Conservation (phyloP, 2,113 vertebrate species). For the Mesocricetus auratus region DNA sequence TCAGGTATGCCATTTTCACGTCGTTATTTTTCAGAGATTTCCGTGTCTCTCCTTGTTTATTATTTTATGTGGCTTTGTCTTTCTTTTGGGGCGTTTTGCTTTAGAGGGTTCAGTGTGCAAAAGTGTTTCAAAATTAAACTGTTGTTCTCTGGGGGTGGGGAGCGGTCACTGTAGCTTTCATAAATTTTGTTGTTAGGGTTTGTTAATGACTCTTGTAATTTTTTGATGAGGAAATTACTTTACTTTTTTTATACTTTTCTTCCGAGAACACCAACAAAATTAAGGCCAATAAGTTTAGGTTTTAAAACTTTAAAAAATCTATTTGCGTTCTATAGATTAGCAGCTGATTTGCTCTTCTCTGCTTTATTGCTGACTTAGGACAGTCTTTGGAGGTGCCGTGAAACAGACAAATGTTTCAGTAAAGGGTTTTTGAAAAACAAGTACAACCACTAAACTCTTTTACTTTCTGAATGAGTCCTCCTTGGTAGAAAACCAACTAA, state of each 20-base stretch:
- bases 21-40: slow-evolving; percentile 59
- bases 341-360: not conserved
- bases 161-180: not conserved
- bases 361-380: slow-evolving; percentile 21
- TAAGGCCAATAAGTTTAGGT: not conserved
- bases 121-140: slow-evolving; percentile 74
- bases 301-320: slow-evolving; percentile 5
- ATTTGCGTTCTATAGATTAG: not conserved
- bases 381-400: not conserved
- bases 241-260: not conserved
- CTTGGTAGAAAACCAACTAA: slow-evolving; percentile 52
- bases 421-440: slow-evolving; percentile 46
- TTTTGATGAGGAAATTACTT: slow-evolving; percentile 40
- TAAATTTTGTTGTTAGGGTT: slow-evolving; percentile 13
- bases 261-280: slow-evolving; percentile 34
- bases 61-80: slow-evolving; percentile 44
- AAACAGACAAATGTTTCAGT: slow-evolving; percentile 56
- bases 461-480: slow-evolving; percentile 1
- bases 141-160: not conserved
- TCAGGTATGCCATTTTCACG: slow-evolving; percentile 92
- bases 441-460: not conserved
- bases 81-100: slow-evolving; percentile 12
- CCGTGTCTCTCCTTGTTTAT: not conserved
- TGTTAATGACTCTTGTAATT: slow-evolving; percentile 48
- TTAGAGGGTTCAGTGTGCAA: not conserved